A percentile compares a stretch with the other conserved stretches of the same genome.
Evolutionary conservation across 2,797 vertebrate species (phyloP).

Genomic region (Micrastur ruficollis): DNA sequence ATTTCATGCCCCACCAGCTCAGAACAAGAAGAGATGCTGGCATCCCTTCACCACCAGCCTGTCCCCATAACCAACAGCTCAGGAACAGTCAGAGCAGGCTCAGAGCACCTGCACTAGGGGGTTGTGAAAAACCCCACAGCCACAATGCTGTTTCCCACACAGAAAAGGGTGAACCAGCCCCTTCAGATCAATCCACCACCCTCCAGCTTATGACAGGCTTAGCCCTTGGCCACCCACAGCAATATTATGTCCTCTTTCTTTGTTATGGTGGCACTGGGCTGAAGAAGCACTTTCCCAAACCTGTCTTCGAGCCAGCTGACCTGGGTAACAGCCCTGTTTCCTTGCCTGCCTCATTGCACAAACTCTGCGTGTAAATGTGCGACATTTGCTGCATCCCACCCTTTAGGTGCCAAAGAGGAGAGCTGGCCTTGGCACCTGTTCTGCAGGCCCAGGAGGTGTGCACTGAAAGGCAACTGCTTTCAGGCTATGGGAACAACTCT

Average conservation of each 20-base stretch:
- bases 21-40: neutral
- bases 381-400: neutral
- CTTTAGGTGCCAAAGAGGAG: neutral
- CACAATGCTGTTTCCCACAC: neutral
- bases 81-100: neutral
- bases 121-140: neutral
- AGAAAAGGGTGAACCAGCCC: neutral
- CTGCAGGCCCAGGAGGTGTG: constrained; percentile 40
- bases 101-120: neutral
- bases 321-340: neutral
- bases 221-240: neutral
- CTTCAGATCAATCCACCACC: neutral
- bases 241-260: neutral
- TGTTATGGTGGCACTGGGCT: neutral
- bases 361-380: neutral
- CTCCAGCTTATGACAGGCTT: neutral
- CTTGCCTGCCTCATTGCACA: neutral
- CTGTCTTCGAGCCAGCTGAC: neutral
- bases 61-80: neutral
- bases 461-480: constrained; percentile 73
- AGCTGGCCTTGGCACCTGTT: neutral
- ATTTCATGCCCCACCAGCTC: neutral
- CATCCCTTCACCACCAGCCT: neutral
- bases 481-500: constrained; percentile 47
- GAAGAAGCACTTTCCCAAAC: neutral